Evolutionary conservation across 1,140 invertebrate species (phyloP).

Genomic region (Cardiocondyla obscurior): DNA sequence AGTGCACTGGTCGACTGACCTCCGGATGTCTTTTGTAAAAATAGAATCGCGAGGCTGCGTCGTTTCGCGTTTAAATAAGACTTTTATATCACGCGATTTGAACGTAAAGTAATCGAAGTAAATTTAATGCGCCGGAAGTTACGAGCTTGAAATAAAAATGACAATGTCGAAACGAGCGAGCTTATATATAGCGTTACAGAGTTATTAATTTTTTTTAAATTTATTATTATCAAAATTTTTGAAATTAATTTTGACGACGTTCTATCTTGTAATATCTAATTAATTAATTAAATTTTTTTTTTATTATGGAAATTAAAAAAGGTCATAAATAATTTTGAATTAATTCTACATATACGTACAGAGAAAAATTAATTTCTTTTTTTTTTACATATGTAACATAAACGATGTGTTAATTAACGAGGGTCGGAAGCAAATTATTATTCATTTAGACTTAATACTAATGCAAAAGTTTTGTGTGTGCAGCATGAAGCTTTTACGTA

Average conservation of each 20-base stretch:
- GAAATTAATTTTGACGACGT: background rate
- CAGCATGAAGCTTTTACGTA: background rate
- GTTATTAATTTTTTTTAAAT: background rate
- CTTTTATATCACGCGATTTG: background rate
- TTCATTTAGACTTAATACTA: background rate
- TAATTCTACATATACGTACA: too few relatives aligned
- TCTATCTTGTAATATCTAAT: background rate
- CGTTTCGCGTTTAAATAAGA: background rate
- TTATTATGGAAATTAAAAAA: too few relatives aligned
- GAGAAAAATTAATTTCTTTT: too few relatives aligned
- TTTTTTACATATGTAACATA: background rate
- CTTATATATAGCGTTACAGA: background rate
- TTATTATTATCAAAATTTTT: background rate
- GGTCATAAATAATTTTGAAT: too few relatives aligned
- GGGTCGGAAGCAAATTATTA: slow-evolving; percentile 13
- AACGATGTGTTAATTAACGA: background rate
- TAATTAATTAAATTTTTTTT: background rate
- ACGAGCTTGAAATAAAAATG: background rate
- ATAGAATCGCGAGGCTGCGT: background rate
- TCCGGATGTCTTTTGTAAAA: slow-evolving; percentile 23
- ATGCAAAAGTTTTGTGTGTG: background rate
- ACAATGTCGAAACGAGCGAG: background rate
- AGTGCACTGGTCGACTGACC: background rate
- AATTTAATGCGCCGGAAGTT: background rate
- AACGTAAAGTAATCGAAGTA: background rate